These are phyloP conservation scores for Thelaira solivaga DNA, from an alignment of 2,888 invertebrate genomes.

Conservation along the genomic window DNA sequence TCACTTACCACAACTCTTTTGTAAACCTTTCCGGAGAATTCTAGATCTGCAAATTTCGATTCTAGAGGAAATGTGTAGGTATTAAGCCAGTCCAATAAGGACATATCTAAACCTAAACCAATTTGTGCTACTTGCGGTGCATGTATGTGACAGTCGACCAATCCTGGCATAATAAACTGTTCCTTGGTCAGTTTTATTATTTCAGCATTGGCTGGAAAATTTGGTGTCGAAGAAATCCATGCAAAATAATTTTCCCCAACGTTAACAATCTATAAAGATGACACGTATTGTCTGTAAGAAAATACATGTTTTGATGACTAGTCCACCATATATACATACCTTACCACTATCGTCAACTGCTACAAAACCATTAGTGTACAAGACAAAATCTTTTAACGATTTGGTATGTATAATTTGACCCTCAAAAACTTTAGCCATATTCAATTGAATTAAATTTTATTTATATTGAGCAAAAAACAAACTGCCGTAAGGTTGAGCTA, in stretches of 20 bases:
- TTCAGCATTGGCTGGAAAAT: conserved; percentile 42
- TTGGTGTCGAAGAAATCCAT: conserved; percentile 63
- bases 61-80: conserved; percentile 92
- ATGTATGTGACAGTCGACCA: conserved; percentile 93
- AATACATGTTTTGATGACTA: no score
- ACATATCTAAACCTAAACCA: conserved; percentile 88
- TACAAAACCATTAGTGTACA: conserved; percentile 79
- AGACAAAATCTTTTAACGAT: conserved; percentile 75
- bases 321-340: no score
- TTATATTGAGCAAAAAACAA: not conserved
- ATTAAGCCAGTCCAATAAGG: conserved; percentile 89
- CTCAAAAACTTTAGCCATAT: conserved; percentile 71
- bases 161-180: conserved; percentile 90
- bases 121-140: conserved; percentile 92
- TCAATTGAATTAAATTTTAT: not conserved
- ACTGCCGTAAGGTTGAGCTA: not conserved
- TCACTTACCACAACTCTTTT: conserved; percentile 87
- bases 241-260: conserved; percentile 72
- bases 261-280: conserved; percentile 75
- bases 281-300: not conserved
- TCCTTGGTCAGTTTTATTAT: conserved; percentile 71
- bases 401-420: conserved; percentile 77
- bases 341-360: conserved; percentile 79
- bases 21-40: conserved; percentile 85
- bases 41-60: conserved; percentile 82